Percentiles rank a stretch among this genome's conserved stretches.
Conservation (phyloP, 2,888 invertebrate genomes). For the Gymnocheta viridis region DNA sequence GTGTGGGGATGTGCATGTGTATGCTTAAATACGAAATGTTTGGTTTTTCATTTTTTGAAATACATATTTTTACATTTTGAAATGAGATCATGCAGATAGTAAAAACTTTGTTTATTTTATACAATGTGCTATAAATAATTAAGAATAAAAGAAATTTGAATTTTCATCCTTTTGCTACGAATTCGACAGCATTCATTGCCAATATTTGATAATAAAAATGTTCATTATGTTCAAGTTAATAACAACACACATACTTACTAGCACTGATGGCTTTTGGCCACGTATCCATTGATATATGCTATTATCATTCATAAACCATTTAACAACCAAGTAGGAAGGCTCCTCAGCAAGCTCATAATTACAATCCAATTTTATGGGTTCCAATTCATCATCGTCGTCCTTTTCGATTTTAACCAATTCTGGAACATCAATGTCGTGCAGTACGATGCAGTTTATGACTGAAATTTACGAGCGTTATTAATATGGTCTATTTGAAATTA, state of each 20-base stretch:
- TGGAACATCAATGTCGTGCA: slow-evolving; percentile 63
- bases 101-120: slow-evolving; percentile 11
- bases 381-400: slow-evolving; percentile 34
- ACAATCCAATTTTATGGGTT: slow-evolving; percentile 85
- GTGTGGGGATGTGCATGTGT: neutral
- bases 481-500: neutral
- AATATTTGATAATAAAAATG: neutral
- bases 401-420: slow-evolving; percentile 65
- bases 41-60: slow-evolving; percentile 18
- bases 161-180: slow-evolving; percentile 1
- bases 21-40: neutral
- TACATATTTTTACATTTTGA: slow-evolving; percentile 25
- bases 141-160: neutral
- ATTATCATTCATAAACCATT: slow-evolving; percentile 88
- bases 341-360: slow-evolving; percentile 85
- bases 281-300: slow-evolving; percentile 93
- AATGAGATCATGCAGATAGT: slow-evolving; percentile 40
- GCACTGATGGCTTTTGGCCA: slow-evolving; percentile 85
- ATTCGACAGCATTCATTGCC: neutral
- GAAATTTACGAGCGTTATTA: slow-evolving; percentile 13
- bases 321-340: slow-evolving; percentile 87
- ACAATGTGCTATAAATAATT: slow-evolving; percentile 1
- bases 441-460: slow-evolving; percentile 44
- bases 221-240: neutral
- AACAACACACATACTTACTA: slow-evolving; percentile 63